Conservation (phyloP, 2,113 vertebrate species). For the Myotis brandtii region DNA sequence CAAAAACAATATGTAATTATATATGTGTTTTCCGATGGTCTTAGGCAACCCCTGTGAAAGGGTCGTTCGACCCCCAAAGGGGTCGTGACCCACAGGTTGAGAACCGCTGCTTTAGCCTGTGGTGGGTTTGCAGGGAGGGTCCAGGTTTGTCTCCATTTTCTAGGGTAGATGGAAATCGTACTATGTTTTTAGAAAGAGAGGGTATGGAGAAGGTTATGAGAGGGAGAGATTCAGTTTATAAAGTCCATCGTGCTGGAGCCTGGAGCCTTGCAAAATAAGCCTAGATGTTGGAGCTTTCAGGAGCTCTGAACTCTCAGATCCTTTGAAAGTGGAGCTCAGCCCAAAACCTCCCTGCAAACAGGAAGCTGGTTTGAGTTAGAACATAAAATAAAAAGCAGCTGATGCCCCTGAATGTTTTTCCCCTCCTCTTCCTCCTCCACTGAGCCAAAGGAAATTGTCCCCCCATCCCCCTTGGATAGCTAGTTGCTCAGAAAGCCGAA, state of each 20-base stretch:
- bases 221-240: neutral
- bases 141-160: neutral
- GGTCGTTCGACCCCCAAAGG: no score
- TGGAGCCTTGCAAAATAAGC: conserved; percentile 28
- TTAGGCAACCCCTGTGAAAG: no score
- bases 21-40: no score
- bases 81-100: no score
- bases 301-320: conserved; percentile 21
- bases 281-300: neutral
- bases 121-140: neutral
- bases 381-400: conserved; percentile 82
- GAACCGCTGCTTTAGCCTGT: neutral
- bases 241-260: neutral
- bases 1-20: no score
- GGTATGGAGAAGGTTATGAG: neutral
- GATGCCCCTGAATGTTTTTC: conserved; percentile 74
- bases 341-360: conserved; percentile 73
- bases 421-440: conserved; percentile 49
- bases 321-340: conserved; percentile 66
- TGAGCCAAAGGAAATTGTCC: conserved; percentile 73
- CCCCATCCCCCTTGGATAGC: neutral
- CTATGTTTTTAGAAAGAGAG: conserved; percentile 1
- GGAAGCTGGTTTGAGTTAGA: conserved; percentile 79
- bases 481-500: conserved; percentile 67
- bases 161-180: neutral